These are phyloP conservation scores for Acanthosoma haemorrhoidale DNA, from an alignment of 2,888 invertebrate genomes.

Conservation along the genomic window DNA sequence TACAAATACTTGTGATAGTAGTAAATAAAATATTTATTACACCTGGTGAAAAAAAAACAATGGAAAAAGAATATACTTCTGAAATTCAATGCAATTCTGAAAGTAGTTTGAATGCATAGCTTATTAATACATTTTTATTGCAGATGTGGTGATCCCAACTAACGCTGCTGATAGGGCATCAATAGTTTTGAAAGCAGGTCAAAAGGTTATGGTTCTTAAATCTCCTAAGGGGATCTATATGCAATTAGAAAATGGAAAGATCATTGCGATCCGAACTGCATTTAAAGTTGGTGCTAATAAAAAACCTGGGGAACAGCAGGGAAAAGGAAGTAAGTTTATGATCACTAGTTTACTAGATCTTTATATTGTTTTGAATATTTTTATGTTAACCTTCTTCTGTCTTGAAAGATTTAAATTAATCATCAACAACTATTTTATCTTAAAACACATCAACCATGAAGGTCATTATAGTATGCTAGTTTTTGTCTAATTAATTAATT, in stretches of 20 bases:
- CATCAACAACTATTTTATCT: too few species aligned
- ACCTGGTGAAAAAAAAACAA: too few species aligned
- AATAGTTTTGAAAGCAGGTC: constrained; percentile 87
- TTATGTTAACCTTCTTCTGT: too few species aligned
- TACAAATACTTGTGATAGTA: background rate
- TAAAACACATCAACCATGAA: too few species aligned
- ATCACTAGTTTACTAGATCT: too few species aligned
- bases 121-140: constrained; percentile 34
- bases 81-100: too few species aligned
- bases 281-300: constrained; percentile 53
- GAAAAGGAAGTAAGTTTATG: constrained; percentile 23
- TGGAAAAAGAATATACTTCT: too few species aligned
- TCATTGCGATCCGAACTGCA: constrained; percentile 82
- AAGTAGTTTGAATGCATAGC: background rate
- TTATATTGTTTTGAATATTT: too few species aligned
- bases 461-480: too few species aligned
- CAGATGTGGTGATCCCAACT: constrained; percentile 86
- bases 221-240: constrained; percentile 95
- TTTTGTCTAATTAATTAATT: too few species aligned
- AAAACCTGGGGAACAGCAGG: background rate
- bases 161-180: constrained; percentile 84
- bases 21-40: too few species aligned
- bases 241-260: constrained; percentile 88
- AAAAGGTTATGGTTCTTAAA: constrained; percentile 88
- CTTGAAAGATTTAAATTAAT: too few species aligned